phyloP scores from a whole-genome alignment of 1,140 invertebrate species.

The Asbolus verrucosus region DNA sequence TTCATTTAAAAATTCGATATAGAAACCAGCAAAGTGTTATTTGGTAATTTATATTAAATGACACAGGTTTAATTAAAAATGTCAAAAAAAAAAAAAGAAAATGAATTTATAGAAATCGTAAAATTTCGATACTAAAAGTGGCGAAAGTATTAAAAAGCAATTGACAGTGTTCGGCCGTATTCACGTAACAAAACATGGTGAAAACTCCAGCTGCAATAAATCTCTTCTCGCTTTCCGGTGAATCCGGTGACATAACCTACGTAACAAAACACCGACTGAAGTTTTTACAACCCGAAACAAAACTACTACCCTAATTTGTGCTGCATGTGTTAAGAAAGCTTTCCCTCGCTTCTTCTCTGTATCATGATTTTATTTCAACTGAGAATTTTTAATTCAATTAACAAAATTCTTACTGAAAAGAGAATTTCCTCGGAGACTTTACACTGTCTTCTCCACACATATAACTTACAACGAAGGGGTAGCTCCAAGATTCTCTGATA shows the following conservation, averaged over 20 bases:
- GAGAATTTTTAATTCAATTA: constrained; percentile 15
- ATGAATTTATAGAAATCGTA: no score
- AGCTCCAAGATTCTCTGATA: constrained; percentile 10
- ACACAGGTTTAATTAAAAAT: neutral
- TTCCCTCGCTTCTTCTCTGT: neutral
- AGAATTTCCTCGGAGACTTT: constrained; percentile 1
- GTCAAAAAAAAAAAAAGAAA: no score
- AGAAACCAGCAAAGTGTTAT: no score
- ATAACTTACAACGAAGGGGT: constrained; percentile 6
- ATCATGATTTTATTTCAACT: constrained; percentile 4
- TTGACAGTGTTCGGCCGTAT: neutral
- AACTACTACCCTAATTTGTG: constrained; percentile 18
- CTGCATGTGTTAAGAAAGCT: constrained; percentile 2
- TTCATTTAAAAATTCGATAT: no score
- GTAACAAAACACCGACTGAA: constrained; percentile 9
- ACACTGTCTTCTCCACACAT: neutral
- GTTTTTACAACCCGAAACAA: constrained; percentile 11
- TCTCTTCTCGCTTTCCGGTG: constrained; percentile 18
- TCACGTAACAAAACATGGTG: constrained; percentile 13
- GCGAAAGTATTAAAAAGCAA: neutral
- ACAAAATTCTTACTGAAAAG: neutral
- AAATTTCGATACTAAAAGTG: neutral
- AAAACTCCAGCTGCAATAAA: constrained; percentile 21
- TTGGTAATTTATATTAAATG: no score
- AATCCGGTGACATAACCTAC: constrained; percentile 13